phyloP scores from a whole-genome alignment of 2,797 vertebrate genomes.

The Zalophus californianus region DNA sequence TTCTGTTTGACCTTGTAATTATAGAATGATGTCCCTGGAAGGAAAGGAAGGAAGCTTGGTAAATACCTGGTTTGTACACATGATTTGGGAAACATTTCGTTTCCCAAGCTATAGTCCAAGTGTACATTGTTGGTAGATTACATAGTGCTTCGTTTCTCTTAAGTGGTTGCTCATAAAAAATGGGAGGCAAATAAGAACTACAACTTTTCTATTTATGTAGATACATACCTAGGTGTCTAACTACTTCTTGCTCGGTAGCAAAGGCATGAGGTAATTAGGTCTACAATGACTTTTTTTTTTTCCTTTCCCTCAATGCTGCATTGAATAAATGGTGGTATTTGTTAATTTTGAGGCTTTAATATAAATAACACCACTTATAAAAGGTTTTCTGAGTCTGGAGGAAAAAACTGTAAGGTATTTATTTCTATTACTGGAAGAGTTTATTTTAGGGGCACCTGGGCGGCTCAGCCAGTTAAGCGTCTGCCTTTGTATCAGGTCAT shows the following conservation, averaged over 20 bases:
- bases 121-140: background rate
- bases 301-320: background rate
- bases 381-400: background rate
- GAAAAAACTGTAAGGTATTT: background rate
- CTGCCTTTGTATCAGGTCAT: background rate
- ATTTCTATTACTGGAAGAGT: conserved; percentile 8
- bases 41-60: background rate
- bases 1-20: background rate
- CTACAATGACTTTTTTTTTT: background rate
- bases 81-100: background rate
- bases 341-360: background rate
- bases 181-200: background rate
- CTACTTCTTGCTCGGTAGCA: background rate
- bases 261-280: background rate
- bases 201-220: background rate
- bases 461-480: background rate
- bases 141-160: background rate
- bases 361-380: background rate
- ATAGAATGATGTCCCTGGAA: background rate
- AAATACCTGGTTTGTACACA: background rate
- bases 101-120: background rate
- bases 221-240: background rate
- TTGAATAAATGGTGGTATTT: background rate
- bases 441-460: background rate
- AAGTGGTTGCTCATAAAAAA: background rate